These are phyloP conservation scores for Sturnira hondurensis DNA, from an alignment of 2,113 vertebrate species.

Conservation along the genomic window DNA sequence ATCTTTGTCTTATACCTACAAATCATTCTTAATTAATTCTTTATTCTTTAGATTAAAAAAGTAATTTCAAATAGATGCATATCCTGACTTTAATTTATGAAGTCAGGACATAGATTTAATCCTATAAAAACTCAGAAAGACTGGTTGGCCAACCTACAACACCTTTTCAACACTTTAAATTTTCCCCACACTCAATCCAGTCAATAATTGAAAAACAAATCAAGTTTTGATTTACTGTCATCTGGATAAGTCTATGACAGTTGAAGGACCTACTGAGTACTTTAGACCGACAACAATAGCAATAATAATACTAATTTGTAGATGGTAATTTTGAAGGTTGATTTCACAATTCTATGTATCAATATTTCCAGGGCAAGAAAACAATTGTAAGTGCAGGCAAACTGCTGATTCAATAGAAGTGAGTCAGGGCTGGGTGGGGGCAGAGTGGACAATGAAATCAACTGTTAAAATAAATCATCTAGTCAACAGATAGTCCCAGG, in stretches of 20 bases:
- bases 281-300: not conserved
- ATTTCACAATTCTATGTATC: not conserved
- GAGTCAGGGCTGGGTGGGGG: rapidly evolving
- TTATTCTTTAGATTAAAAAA: constrained; percentile 12
- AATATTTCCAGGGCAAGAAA: not conserved
- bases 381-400: not conserved
- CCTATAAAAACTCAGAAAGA: not conserved
- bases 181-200: not conserved
- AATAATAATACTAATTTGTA: not conserved
- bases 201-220: not conserved
- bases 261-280: not conserved
- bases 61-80: not conserved
- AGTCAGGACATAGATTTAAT: no score
- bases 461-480: constrained; percentile 8
- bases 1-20: not conserved
- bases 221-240: not conserved
- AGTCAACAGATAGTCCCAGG: not conserved
- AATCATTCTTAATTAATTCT: not conserved
- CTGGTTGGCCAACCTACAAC: not conserved
- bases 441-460: not conserved
- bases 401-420: not conserved
- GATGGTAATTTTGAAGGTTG: not conserved
- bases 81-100: not conserved
- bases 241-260: not conserved
- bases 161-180: not conserved